Conservation (phyloP, 2,797 vertebrate species). For the Epinephelus awoara region DNA sequence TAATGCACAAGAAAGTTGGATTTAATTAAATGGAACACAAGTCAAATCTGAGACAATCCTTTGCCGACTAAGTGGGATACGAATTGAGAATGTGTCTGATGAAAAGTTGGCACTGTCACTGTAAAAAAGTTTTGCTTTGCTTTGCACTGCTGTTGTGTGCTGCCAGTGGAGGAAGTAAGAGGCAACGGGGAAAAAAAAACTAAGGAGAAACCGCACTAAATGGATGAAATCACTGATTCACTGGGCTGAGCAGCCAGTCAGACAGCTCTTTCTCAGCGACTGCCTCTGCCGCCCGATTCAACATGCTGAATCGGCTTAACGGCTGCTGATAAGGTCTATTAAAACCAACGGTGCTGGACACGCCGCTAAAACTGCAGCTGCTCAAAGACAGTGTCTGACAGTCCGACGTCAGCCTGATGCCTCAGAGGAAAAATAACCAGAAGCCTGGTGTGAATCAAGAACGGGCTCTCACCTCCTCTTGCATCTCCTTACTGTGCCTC, state of each 20-base stretch:
- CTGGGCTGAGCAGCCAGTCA: conserved; percentile 45
- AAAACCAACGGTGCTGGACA: conserved; percentile 47
- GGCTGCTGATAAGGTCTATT: conserved; percentile 57
- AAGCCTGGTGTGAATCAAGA: conserved; percentile 37
- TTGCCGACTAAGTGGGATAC: conserved; percentile 31
- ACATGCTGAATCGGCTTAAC: conserved; percentile 49
- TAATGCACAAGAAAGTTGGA: conserved; percentile 5
- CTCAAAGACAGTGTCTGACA: conserved; percentile 34
- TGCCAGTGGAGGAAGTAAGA: conserved; percentile 8
- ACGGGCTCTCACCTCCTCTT: conserved; percentile 23
- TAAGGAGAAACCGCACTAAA: conserved; percentile 25
- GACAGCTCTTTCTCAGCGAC: conserved; percentile 46
- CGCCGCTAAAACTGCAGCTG: conserved; percentile 39
- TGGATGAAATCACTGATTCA: conserved; percentile 41
- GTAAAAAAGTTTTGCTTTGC: conserved; percentile 40
- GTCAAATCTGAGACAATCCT: conserved; percentile 26
- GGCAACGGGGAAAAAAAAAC: not conserved
- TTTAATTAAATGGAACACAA: conserved; percentile 27
- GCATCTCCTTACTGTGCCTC: conserved; percentile 19
- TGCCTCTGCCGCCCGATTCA: conserved; percentile 27
- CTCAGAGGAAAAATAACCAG: conserved; percentile 25
- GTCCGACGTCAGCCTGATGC: conserved; percentile 26
- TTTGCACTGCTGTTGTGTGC: conserved; percentile 24
- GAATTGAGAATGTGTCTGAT: conserved; percentile 20
- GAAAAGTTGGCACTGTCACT: conserved; percentile 36